A percentile compares a stretch with the other conserved stretches of the same genome.
These are phyloP conservation scores for Hipparchia sbordonii DNA, from an alignment of 2,888 invertebrate species.

Conservation along the genomic window DNA sequence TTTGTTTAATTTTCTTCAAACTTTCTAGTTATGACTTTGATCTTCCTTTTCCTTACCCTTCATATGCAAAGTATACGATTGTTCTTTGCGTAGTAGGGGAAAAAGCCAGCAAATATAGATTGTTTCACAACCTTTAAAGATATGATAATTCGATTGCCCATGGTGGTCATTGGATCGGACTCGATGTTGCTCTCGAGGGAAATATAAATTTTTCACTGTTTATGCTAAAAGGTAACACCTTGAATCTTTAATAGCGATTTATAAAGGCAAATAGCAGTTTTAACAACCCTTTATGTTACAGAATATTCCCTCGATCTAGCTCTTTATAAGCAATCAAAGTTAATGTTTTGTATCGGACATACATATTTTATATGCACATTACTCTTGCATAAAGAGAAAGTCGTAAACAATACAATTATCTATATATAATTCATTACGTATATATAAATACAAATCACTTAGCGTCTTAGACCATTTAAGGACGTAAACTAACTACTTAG, in stretches of 20 bases:
- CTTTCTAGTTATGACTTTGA: too few relatives aligned
- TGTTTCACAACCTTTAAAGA: slow-evolving; percentile 43
- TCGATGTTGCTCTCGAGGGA: slow-evolving; percentile 67
- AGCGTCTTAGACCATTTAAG: too few relatives aligned
- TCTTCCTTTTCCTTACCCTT: not conserved
- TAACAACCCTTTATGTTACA: not conserved
- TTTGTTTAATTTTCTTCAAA: too few relatives aligned
- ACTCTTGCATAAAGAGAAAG: too few relatives aligned
- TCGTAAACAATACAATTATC: too few relatives aligned
- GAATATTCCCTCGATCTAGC: not conserved
- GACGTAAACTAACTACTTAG: too few relatives aligned
- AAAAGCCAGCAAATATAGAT: slow-evolving; percentile 25
- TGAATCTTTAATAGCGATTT: slow-evolving; percentile 71
- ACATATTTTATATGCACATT: too few relatives aligned
- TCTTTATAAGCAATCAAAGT: too few relatives aligned
- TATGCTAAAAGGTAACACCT: slow-evolving; percentile 68
- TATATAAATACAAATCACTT: too few relatives aligned
- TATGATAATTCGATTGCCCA: slow-evolving; percentile 79
- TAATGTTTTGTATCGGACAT: too few relatives aligned
- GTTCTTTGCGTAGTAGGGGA: not conserved
- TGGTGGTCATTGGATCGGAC: slow-evolving; percentile 73
- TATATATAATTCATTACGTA: too few relatives aligned
- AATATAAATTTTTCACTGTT: slow-evolving; percentile 79
- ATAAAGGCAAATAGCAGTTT: slow-evolving; percentile 50
- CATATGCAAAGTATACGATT: not conserved